Evolutionary conservation across 2,888 invertebrate species (phyloP).

Genomic region (Morpho deidamia): DNA sequence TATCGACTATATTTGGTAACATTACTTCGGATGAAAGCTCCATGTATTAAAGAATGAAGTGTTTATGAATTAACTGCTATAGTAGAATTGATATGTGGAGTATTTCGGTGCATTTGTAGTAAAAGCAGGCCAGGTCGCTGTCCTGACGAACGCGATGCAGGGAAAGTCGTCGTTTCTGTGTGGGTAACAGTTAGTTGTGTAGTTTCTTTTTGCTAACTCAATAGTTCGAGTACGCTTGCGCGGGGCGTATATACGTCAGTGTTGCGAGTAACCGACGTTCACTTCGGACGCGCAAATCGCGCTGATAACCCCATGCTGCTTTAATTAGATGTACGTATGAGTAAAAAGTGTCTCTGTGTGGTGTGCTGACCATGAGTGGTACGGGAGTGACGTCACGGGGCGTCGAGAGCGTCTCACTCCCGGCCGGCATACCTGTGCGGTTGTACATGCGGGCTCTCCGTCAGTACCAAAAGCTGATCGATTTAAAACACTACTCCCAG

Average conservation of each 20-base stretch:
- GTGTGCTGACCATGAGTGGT: constrained; percentile 51
- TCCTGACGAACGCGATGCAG: constrained; percentile 38
- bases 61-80: not conserved
- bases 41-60: not conserved
- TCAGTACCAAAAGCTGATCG: constrained; percentile 80
- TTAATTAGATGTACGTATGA: constrained; percentile 43
- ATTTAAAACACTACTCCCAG: constrained; percentile 75
- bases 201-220: constrained; percentile 66
- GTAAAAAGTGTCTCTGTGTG: constrained; percentile 49
- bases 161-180: constrained; percentile 66
- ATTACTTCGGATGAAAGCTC: constrained; percentile 1
- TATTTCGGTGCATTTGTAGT: constrained; percentile 34
- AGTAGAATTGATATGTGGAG: constrained; percentile 17
- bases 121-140: constrained; percentile 69
- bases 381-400: constrained; percentile 61
- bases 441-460: constrained; percentile 79
- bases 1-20: not conserved
- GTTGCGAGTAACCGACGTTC: constrained; percentile 68
- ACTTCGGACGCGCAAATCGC: constrained; percentile 71
- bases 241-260: constrained; percentile 61
- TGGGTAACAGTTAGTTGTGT: constrained; percentile 36
- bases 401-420: constrained; percentile 45
- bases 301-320: constrained; percentile 17
- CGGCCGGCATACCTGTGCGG: constrained; percentile 63
- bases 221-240: constrained; percentile 58